Percentiles rank a stretch among this genome's conserved stretches.
Evolutionary conservation across 2,113 vertebrate genomes (phyloP).

Genomic region (Fregetta grallaria): DNA sequence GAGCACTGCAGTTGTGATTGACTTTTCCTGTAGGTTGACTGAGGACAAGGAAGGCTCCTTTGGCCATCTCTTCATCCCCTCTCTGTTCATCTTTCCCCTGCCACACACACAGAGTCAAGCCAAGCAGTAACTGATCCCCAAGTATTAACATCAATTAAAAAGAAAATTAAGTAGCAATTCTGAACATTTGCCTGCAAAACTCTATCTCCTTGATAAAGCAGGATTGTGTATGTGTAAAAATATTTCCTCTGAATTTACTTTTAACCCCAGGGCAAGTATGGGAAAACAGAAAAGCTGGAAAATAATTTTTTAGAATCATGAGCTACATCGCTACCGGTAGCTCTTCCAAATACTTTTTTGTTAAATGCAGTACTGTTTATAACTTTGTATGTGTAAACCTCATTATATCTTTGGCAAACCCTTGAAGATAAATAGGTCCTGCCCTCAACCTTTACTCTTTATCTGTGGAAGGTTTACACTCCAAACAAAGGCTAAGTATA

Average conservation of each 20-base stretch:
- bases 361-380: not conserved
- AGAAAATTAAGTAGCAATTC: not conserved
- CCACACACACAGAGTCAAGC: not conserved
- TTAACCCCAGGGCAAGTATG: conserved; percentile 68
- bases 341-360: not conserved
- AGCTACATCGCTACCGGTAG: conserved; percentile 62
- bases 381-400: not conserved
- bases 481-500: not conserved
- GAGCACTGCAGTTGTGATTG: not conserved
- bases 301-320: conserved; percentile 75
- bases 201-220: not conserved
- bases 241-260: not conserved
- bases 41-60: not conserved
- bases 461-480: not conserved
- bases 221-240: not conserved
- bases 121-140: not conserved
- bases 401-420: not conserved
- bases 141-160: not conserved
- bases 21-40: not conserved
- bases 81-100: not conserved
- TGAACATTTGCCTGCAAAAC: not conserved
- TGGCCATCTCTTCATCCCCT: not conserved
- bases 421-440: not conserved
- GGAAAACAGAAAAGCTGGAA: conserved; percentile 77
- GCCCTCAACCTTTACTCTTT: not conserved